These are phyloP conservation scores for Hoplostethus atlanticus DNA, from an alignment of 2,797 vertebrate species.

Conservation along the genomic window DNA sequence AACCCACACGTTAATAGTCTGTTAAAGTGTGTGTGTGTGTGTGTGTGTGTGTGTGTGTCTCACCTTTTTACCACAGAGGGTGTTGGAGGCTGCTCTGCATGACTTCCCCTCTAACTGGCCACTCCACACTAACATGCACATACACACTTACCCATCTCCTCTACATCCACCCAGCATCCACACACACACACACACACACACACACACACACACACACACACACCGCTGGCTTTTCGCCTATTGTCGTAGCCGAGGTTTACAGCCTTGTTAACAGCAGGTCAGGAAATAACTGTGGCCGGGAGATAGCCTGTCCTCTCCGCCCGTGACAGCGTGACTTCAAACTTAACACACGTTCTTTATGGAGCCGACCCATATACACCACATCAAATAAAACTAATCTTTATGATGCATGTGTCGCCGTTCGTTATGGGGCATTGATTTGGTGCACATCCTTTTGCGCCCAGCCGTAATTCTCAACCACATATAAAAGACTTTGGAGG, in stretches of 20 bases:
- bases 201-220: constrained; percentile 25
- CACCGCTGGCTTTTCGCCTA: constrained; percentile 12
- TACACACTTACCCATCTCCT: background rate
- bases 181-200: background rate
- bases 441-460: background rate
- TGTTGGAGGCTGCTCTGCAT: no score
- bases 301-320: constrained; percentile 56
- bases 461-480: background rate
- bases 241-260: constrained; percentile 57
- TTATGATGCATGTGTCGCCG: constrained; percentile 47
- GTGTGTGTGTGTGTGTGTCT: background rate
- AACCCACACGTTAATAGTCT: background rate
- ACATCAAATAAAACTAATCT: constrained; percentile 63
- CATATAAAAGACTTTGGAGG: constrained; percentile 19
- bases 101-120: background rate
- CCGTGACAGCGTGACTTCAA: constrained; percentile 20
- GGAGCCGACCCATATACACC: constrained; percentile 21
- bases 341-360: constrained; percentile 44
- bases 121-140: constrained; percentile 14
- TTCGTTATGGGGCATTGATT: constrained; percentile 39
- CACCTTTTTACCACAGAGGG: background rate
- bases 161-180: background rate
- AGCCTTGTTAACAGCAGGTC: constrained; percentile 63
- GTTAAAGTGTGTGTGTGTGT: constrained; percentile 1
- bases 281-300: constrained; percentile 52